These are phyloP conservation scores for Drusus annulatus DNA, from an alignment of 1,140 invertebrate species.

Conservation along the genomic window DNA sequence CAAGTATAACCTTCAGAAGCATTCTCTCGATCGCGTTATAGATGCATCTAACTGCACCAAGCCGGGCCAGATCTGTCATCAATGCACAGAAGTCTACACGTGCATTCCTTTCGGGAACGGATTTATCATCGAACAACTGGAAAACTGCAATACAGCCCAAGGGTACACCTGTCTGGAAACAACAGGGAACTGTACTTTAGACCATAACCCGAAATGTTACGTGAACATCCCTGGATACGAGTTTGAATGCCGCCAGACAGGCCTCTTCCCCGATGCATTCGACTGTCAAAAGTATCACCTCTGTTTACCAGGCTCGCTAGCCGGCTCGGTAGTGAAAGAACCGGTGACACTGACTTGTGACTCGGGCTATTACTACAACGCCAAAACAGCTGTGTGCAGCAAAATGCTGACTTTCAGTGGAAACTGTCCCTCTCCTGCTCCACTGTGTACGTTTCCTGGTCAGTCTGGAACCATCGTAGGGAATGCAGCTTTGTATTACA, in stretches of 20 bases:
- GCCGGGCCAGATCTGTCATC: constrained; percentile 36
- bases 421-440: neutral
- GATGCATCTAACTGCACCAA: constrained; percentile 23
- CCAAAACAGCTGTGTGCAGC: neutral
- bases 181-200: constrained; percentile 11
- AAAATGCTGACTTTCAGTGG: neutral
- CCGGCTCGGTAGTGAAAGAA: neutral
- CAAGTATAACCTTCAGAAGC: neutral
- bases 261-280: constrained; percentile 66
- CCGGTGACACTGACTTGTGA: neutral
- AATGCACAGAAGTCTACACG: neutral
- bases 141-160: neutral
- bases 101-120: constrained; percentile 12
- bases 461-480: neutral
- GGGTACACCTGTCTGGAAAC: neutral
- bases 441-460: neutral
- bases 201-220: constrained; percentile 30
- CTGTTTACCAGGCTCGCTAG: constrained; percentile 59
- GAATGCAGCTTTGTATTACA: constrained; percentile 34
- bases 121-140: neutral
- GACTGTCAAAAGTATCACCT: constrained; percentile 66
- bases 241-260: constrained; percentile 50
- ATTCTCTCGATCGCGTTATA: neutral
- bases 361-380: constrained; percentile 20
- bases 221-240: neutral